These are phyloP conservation scores for Diploscapter pachys DNA, from an alignment of 1,140 invertebrate genomes.

Conservation along the genomic window DNA sequence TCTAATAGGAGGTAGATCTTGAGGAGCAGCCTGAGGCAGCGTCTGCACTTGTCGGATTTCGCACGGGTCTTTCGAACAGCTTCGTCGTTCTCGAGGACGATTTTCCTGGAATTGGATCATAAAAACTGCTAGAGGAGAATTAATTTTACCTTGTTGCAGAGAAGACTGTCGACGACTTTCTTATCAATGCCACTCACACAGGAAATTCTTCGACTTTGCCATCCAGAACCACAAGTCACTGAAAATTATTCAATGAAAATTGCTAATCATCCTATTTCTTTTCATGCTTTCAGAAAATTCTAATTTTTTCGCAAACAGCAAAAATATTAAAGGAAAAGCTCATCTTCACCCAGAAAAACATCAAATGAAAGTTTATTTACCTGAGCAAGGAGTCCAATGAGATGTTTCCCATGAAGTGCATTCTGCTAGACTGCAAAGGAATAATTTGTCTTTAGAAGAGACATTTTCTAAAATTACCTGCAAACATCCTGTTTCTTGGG, in stretches of 20 bases:
- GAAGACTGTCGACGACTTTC: not conserved
- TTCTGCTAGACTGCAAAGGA: too few species aligned
- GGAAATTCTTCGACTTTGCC: constrained; percentile 38
- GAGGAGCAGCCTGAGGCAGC: not conserved
- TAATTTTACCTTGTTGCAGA: constrained; percentile 25
- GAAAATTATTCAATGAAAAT: constrained; percentile 22
- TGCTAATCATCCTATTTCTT: too few species aligned
- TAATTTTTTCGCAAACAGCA: too few species aligned
- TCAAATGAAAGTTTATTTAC: too few species aligned
- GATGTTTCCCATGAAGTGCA: constrained; percentile 46
- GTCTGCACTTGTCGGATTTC: constrained; percentile 4
- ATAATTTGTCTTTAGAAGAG: too few species aligned
- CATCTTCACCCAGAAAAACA: too few species aligned
- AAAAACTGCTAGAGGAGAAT: not conserved
- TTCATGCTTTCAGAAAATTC: too few species aligned
- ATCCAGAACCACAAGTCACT: constrained; percentile 45
- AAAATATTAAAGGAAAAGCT: too few species aligned
- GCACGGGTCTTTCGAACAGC: constrained; percentile 22
- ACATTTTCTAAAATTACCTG: not conserved
- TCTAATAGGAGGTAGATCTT: constrained; percentile 33
- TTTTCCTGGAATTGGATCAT: constrained; percentile 5
- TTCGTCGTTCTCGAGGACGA: constrained; percentile 22
- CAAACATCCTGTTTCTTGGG: constrained; percentile 19
- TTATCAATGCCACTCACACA: constrained; percentile 32
- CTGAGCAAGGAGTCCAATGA: constrained; percentile 39